phyloP scores from a whole-genome alignment of 1,140 invertebrate species.

The Eupeodes corollae region DNA sequence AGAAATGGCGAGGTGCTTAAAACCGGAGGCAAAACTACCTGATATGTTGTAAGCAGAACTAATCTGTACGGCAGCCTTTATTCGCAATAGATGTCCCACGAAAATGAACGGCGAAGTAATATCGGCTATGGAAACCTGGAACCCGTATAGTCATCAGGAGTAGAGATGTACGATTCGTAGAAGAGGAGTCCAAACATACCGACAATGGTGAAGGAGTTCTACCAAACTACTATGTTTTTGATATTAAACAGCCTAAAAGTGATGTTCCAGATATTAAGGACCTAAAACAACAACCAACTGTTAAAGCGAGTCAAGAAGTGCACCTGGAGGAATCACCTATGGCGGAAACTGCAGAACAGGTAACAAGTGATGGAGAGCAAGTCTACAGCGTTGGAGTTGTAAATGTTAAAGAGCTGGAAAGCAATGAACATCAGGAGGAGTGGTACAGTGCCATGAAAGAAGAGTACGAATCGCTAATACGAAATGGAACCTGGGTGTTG shows the following conservation, averaged over 20 bases:
- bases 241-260: background rate
- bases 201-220: background rate
- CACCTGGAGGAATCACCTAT: background rate
- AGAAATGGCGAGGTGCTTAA: constrained; percentile 14
- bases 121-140: constrained; percentile 8
- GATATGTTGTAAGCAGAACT: constrained; percentile 15
- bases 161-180: constrained; percentile 8
- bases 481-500: constrained; percentile 16
- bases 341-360: background rate
- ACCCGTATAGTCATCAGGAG: constrained; percentile 16
- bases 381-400: background rate
- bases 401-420: background rate
- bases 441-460: constrained; percentile 16
- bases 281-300: background rate
- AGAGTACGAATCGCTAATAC: constrained; percentile 11
- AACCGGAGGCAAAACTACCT: constrained; percentile 11
- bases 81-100: constrained; percentile 17
- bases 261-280: too few relatives aligned
- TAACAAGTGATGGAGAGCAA: too few relatives aligned
- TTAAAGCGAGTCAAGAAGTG: background rate
- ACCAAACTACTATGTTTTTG: too few relatives aligned
- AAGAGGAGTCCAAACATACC: background rate
- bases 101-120: constrained; percentile 7
- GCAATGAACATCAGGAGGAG: background rate
- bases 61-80: constrained; percentile 8